These are phyloP conservation scores for Drosophila setifemur DNA, from an alignment of 1,140 invertebrate genomes.

Conservation along the genomic window DNA sequence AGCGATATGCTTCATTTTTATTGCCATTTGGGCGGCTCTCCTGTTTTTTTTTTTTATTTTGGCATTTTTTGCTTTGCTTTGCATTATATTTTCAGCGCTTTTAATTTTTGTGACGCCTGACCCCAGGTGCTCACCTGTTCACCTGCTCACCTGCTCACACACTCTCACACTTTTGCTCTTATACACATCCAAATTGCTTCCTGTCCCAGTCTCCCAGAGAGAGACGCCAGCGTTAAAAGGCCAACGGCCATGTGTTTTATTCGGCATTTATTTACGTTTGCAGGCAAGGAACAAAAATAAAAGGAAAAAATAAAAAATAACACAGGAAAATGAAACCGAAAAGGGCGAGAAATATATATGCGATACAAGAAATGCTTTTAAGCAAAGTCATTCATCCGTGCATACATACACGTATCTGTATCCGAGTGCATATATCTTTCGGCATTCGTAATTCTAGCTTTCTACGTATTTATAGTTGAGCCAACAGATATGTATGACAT, in stretches of 20 bases:
- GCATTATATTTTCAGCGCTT: constrained; percentile 50
- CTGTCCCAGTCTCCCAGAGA: constrained; percentile 36
- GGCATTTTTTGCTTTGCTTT: too few species aligned
- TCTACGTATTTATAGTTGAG: constrained; percentile 30
- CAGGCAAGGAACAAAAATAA: constrained; percentile 4
- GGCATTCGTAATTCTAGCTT: constrained; percentile 31
- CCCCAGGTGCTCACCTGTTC: constrained; percentile 18
- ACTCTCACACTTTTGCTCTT: constrained; percentile 2
- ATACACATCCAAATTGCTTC: constrained; percentile 41
- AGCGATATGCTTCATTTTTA: constrained; percentile 70
- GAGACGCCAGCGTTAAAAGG: constrained; percentile 36
- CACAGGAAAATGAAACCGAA: too few species aligned
- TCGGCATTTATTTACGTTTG: constrained; percentile 54
- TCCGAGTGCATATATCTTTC: constrained; percentile 16
- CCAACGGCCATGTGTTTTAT: constrained; percentile 60
- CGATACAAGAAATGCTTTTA: constrained; percentile 46
- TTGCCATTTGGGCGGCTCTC: constrained; percentile 32
- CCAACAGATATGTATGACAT: constrained; percentile 36
- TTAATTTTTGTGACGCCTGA: constrained; percentile 60
- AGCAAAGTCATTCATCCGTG: constrained; percentile 36
- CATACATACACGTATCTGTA: constrained; percentile 9
- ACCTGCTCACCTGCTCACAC: background rate
- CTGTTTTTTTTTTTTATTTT: constrained; percentile 6
- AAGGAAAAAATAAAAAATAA: background rate
- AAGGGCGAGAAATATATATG: constrained; percentile 31